These are phyloP conservation scores for Enteromius thamalakanensis DNA, from an alignment of 2,797 vertebrate species.

Conservation along the genomic window DNA sequence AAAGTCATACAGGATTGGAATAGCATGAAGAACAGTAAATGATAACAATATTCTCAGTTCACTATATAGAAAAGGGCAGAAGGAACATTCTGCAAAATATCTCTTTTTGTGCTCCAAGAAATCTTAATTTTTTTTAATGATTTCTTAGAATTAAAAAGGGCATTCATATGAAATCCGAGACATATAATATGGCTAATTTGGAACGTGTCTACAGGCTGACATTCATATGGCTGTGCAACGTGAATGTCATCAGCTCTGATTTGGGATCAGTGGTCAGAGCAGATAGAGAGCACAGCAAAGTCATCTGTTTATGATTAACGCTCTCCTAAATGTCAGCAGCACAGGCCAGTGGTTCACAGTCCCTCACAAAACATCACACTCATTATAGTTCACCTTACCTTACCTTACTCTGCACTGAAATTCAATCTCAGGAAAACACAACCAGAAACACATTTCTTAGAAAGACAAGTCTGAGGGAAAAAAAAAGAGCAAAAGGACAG, in stretches of 20 bases:
- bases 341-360: constrained; percentile 38
- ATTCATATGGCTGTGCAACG: constrained; percentile 17
- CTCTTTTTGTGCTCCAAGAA: not conserved
- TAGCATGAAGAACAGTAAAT: not conserved
- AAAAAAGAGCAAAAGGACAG: constrained; percentile 6
- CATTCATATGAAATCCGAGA: not conserved
- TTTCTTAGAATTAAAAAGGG: not conserved
- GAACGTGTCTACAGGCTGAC: constrained; percentile 6
- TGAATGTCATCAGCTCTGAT: constrained; percentile 38
- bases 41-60: not conserved
- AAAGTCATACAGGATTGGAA: not conserved
- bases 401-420: constrained; percentile 3
- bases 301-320: constrained; percentile 41
- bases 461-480: not conserved
- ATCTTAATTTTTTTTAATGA: not conserved
- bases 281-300: constrained; percentile 31
- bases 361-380: constrained; percentile 1
- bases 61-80: not conserved
- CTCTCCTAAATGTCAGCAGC: constrained; percentile 50
- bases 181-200: not conserved
- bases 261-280: constrained; percentile 7
- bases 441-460: constrained; percentile 3
- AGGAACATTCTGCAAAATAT: not conserved
- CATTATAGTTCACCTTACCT: constrained; percentile 31
- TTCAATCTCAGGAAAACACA: constrained; percentile 18